Conservation (phyloP, 2,113 vertebrate species). For the Andinoacara biseriatus region DNA sequence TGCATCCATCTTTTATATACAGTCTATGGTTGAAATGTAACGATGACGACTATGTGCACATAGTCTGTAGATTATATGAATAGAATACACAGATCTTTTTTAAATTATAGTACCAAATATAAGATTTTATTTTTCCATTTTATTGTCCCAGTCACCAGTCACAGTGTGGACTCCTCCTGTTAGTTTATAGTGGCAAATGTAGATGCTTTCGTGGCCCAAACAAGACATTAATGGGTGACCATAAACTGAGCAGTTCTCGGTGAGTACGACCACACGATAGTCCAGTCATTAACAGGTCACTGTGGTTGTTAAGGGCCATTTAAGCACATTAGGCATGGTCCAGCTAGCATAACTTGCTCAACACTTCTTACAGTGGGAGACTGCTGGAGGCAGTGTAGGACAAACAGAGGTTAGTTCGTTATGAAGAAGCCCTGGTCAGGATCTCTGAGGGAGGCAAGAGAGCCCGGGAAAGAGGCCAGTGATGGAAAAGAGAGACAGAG, state of each 20-base stretch:
- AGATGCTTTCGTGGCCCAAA: conserved; percentile 29
- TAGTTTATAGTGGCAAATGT: conserved; percentile 25
- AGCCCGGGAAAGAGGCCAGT: conserved; percentile 16
- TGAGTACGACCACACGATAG: conserved; percentile 53
- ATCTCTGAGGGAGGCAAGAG: conserved; percentile 53
- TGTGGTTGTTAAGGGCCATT: conserved; percentile 64
- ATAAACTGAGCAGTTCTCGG: conserved; percentile 62
- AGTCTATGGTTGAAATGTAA: background rate
- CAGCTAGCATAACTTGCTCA: conserved; percentile 59
- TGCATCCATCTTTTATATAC: background rate
- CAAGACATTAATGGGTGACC: conserved; percentile 56
- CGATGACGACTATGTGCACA: background rate
- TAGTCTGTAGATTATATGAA: background rate
- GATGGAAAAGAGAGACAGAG: conserved; percentile 36
- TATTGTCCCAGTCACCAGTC: background rate
- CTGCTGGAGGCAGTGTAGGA: conserved; percentile 49
- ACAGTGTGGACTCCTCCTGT: background rate
- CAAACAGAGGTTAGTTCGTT: conserved; percentile 58
- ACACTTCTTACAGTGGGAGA: conserved; percentile 55
- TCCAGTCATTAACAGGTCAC: conserved; percentile 66
- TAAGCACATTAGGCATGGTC: conserved; percentile 63
- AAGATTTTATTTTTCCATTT: background rate
- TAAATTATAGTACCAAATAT: background rate
- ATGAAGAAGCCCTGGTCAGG: conserved; percentile 47
- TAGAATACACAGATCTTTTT: background rate